A percentile compares a stretch with the other conserved stretches of the same genome.
Evolutionary conservation across 1,140 invertebrate genomes (phyloP).

Genomic region (Leptinotarsa defecta): DNA sequence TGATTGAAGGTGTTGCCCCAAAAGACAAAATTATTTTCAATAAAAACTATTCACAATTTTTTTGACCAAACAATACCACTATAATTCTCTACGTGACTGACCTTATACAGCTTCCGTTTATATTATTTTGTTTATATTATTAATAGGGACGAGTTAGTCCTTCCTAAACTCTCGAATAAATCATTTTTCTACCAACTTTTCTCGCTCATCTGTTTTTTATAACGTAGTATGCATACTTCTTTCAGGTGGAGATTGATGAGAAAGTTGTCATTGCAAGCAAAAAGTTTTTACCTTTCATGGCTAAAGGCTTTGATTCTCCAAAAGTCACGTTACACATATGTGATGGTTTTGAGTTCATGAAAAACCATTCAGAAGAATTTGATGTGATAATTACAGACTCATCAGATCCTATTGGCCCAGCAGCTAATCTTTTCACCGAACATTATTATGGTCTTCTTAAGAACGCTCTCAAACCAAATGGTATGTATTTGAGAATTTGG

Average conservation of each 20-base stretch:
- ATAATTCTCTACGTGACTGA: too few relatives aligned
- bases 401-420: constrained; percentile 90
- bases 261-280: constrained; percentile 91
- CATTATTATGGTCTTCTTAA: constrained; percentile 89
- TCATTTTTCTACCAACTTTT: too few relatives aligned
- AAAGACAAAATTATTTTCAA: too few relatives aligned
- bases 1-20: too few relatives aligned
- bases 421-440: constrained; percentile 75
- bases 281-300: constrained; percentile 88
- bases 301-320: constrained; percentile 78
- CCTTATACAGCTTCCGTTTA: too few relatives aligned
- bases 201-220: too few relatives aligned
- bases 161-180: too few relatives aligned
- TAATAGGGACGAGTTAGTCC: too few relatives aligned
- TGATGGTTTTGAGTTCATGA: constrained; percentile 96
- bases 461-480: constrained; percentile 78
- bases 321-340: constrained; percentile 86
- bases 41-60: too few relatives aligned
- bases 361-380: constrained; percentile 82
- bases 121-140: too few relatives aligned
- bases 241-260: constrained; percentile 72
- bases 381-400: constrained; percentile 99
- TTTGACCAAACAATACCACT: too few relatives aligned
- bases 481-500: constrained; percentile 23
- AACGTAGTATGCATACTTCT: too few relatives aligned